Conservation (phyloP, 2,888 invertebrate species). For the Pyrrhia umbra region DNA sequence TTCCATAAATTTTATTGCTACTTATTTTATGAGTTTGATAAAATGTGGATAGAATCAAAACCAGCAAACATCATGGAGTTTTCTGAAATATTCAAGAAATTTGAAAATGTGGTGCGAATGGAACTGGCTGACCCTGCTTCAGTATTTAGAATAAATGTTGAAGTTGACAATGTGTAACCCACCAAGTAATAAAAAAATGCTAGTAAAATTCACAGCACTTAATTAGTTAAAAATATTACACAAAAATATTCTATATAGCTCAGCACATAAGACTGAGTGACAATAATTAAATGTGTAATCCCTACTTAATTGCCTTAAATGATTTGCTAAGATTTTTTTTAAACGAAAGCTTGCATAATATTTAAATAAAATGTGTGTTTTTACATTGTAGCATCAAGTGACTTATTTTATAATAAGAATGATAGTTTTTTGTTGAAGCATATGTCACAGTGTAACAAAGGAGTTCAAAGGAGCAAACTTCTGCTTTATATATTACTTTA, state of each 20-base stretch:
- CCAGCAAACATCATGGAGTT: conserved; percentile 99
- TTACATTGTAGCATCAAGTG: no score
- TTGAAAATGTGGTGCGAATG: conserved; percentile 93
- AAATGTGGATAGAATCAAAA: conserved; percentile 97
- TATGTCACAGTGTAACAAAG: conserved; percentile 5
- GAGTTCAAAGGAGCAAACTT: no score
- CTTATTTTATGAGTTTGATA: conserved; percentile 98
- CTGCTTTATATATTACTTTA: no score
- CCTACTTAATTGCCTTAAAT: conserved; percentile 16
- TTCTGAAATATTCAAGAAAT: conserved; percentile 95
- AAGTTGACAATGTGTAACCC: conserved; percentile 91
- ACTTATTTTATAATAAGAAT: conserved; percentile 1
- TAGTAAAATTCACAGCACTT: conserved; percentile 22
- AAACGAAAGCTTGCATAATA: conserved; percentile 14
- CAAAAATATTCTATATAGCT: conserved; percentile 29
- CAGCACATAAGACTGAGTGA: conserved; percentile 55
- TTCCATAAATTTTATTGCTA: conserved; percentile 99
- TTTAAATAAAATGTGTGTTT: no score
- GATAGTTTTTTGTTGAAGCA: neutral
- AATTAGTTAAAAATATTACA: conserved; percentile 16
- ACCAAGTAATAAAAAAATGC: conserved; percentile 1
- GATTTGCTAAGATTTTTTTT: conserved; percentile 27
- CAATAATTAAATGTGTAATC: conserved; percentile 38
- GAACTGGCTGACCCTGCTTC: conserved; percentile 92
- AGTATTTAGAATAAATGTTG: conserved; percentile 94